Conservation (phyloP, 1,140 invertebrate species). For the Acromyrmex heyeri region DNA sequence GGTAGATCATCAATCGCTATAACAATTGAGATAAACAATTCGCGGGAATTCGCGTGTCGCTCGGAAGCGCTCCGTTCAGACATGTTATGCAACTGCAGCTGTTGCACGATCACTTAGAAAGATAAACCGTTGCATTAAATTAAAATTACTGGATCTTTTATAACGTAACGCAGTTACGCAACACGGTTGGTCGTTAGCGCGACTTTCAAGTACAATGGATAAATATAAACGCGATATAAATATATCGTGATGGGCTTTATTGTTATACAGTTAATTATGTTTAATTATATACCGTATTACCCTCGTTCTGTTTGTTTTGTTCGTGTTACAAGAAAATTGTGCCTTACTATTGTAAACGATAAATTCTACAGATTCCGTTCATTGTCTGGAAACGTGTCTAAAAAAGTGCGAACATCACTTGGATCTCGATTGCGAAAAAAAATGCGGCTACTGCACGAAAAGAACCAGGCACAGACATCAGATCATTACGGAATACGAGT, state of each 20-base stretch:
- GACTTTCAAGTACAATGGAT: neutral
- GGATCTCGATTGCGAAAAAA: slow-evolving; percentile 61
- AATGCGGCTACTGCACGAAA: slow-evolving; percentile 59
- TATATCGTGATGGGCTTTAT: neutral
- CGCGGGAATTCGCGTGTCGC: slow-evolving; percentile 23
- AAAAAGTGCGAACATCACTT: slow-evolving; percentile 75
- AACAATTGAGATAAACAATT: slow-evolving; percentile 38
- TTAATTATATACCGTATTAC: neutral
- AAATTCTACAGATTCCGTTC: slow-evolving; percentile 49
- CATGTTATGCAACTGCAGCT: slow-evolving; percentile 39
- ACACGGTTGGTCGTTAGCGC: slow-evolving; percentile 14
- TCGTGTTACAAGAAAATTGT: neutral
- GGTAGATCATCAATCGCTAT: slow-evolving; percentile 65
- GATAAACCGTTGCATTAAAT: slow-evolving; percentile 38
- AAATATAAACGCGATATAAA: neutral
- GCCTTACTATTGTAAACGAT: neutral
- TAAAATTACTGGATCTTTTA: slow-evolving; percentile 40
- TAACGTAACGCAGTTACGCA: slow-evolving; percentile 27
- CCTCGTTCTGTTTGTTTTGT: neutral
- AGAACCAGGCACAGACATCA: slow-evolving; percentile 73
- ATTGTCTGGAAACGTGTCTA: slow-evolving; percentile 71
- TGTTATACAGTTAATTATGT: neutral
- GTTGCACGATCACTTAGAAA: slow-evolving; percentile 16
- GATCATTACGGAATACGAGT: slow-evolving; percentile 76
- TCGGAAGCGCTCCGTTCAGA: slow-evolving; percentile 7